phyloP scores from a whole-genome alignment of 1,140 invertebrate species.

The Pseudobourletiella spinata region DNA sequence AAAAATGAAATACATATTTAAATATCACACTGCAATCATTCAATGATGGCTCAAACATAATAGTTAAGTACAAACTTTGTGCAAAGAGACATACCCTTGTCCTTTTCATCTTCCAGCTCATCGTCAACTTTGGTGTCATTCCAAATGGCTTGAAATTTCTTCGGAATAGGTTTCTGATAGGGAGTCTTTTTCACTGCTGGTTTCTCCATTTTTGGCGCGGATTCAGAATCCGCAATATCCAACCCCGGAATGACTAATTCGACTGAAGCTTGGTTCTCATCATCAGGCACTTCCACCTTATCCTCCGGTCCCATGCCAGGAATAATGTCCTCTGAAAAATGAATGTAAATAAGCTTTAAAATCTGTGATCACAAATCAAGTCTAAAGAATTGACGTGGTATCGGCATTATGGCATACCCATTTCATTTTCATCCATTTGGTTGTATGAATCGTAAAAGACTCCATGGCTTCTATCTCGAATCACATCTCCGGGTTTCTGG shows the following conservation, averaged over 20 bases:
- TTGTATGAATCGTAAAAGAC: slow-evolving; percentile 39
- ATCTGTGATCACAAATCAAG: background rate
- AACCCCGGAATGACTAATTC: slow-evolving; percentile 66
- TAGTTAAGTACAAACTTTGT: background rate
- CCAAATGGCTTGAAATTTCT: slow-evolving; percentile 93
- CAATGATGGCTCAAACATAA: background rate
- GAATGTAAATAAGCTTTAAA: background rate
- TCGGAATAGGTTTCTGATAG: slow-evolving; percentile 89
- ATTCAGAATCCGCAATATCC: slow-evolving; percentile 56
- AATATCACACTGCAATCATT: background rate
- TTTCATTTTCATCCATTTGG: slow-evolving; percentile 61
- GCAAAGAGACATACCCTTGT: slow-evolving; percentile 4
- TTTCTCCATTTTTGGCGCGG: slow-evolving; percentile 58
- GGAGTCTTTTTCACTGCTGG: slow-evolving; percentile 62
- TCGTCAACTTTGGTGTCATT: slow-evolving; percentile 55
- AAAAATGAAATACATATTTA: background rate
- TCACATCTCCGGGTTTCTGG: slow-evolving; percentile 93
- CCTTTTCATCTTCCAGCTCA: slow-evolving; percentile 33
- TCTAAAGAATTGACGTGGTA: too few species aligned
- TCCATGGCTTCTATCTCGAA: slow-evolving; percentile 70
- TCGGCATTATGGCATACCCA: slow-evolving; percentile 49
- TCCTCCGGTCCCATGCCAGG: slow-evolving; percentile 94
- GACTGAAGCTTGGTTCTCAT: slow-evolving; percentile 45
- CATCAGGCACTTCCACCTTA: slow-evolving; percentile 55
- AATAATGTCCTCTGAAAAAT: slow-evolving; percentile 61